These are phyloP conservation scores for Phymanthus crucifer DNA, from an alignment of 92 coral and sea anemone genomes.

Conservation along the genomic window DNA sequence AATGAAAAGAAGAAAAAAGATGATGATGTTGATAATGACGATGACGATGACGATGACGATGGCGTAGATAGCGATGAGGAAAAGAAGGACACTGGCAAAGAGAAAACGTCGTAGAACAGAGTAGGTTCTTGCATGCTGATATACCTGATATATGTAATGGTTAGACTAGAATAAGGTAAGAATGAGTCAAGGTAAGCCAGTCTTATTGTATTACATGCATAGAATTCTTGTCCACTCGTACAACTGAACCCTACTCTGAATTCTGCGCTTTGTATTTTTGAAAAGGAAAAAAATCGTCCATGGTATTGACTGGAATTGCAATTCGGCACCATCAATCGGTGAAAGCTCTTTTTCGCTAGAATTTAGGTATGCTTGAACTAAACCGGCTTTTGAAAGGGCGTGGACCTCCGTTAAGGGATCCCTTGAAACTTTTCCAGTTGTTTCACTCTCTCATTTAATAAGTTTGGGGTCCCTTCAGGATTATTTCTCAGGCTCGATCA, in stretches of 20 bases:
- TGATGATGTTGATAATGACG: conserved; percentile 3
- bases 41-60: not conserved
- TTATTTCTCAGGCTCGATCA: too few relatives aligned
- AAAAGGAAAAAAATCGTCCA: too few relatives aligned
- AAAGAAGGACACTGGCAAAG: not conserved
- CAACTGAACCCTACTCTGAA: not conserved
- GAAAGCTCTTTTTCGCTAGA: too few relatives aligned
- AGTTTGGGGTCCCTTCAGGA: too few relatives aligned
- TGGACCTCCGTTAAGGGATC: too few relatives aligned
- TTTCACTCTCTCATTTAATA: too few relatives aligned
- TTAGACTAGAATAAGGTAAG: conserved; percentile 2
- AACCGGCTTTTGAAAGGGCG: too few relatives aligned
- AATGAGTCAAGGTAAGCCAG: not conserved
- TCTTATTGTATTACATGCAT: not conserved
- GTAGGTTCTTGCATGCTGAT: not conserved
- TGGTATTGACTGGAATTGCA: too few relatives aligned
- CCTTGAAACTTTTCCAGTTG: too few relatives aligned
- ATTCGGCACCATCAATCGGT: too few relatives aligned
- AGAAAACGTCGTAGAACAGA: conserved; percentile 2
- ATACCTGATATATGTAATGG: not conserved
- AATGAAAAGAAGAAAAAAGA: conserved; percentile 22
- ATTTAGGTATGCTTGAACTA: too few relatives aligned
- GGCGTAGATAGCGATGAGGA: conserved; percentile 39
- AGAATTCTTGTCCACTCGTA: not conserved
- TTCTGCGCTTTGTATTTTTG: too few relatives aligned